Evolutionary conservation across 1,140 invertebrate species (phyloP), one percentile per base, ranked within the genome.

Genomic region (Drosophila lowei): DNA sequence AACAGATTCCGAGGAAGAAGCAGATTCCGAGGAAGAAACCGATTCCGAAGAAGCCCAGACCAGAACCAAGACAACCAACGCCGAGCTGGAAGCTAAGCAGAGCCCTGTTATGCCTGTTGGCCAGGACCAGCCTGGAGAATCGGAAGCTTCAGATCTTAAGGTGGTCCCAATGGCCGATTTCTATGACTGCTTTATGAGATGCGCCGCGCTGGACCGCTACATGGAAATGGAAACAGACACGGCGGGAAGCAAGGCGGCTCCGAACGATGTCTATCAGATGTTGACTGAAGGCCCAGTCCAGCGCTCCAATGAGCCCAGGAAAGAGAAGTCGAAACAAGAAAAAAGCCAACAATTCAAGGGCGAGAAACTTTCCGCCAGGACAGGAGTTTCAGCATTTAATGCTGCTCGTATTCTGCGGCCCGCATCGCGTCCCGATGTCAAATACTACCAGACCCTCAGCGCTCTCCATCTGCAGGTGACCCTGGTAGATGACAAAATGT

Each of bases 401-500:
- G 9, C 16, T 5, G 34, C 34, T 13, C 34, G 1, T 13, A 13
- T 13, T 13, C 11, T 38, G 11, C 34, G 4, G 1, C 11, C 34
- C 11, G 34, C 11, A 38, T 38, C 34, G 8, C 54, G 25, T 28
- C 54, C 54, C 38, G 42, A 56, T 5, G 54, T 56, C 8, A 46
- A 8, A 5, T 56, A 56, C 15, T 56, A 28, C 18, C 54, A 56
- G 28, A 56, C 54, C 3, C 1, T 3, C 15, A n/a, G 15, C 1
- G 28, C 54, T 6, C 7, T 56, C 1, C 41, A 56, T 16, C 38
- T 56, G 16, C 54, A 56, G 25, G 41, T 56, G 1, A 56, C 9
- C 13, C 1, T 56, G 42, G 41, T 6, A 15, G 54, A 56, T 16
- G 54, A 56, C 1, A 25, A 25, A 16, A 3, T 56, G 1, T 7